Conservation (phyloP, 2,888 invertebrate genomes). For the Callyntrura sp. region DNA sequence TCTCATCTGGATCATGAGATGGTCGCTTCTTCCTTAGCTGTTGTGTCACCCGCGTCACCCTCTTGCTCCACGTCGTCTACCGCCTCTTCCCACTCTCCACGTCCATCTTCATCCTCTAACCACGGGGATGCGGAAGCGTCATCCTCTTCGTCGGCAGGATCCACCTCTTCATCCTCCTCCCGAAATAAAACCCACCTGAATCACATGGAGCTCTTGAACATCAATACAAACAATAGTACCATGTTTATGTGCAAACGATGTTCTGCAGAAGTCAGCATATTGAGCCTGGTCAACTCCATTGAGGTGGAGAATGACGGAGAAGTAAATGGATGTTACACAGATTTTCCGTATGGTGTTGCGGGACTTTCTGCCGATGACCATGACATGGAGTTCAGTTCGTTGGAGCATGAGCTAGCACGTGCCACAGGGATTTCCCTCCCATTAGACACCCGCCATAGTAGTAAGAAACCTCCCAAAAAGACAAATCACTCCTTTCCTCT, state of each 20-base stretch:
- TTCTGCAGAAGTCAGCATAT: slow-evolving; percentile 81
- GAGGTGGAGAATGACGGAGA: slow-evolving; percentile 77
- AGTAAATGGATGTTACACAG: slow-evolving; percentile 66
- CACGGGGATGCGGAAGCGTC: slow-evolving; percentile 57
- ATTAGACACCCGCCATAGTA: slow-evolving; percentile 68
- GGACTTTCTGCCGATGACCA: slow-evolving; percentile 77
- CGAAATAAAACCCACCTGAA: slow-evolving; percentile 63
- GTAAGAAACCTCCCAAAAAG: slow-evolving; percentile 52
- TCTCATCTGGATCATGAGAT: slow-evolving; percentile 34
- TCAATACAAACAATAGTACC: slow-evolving; percentile 12
- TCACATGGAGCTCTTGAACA: slow-evolving; percentile 27
- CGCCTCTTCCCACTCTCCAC: slow-evolving; percentile 37
- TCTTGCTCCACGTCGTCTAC: slow-evolving; percentile 33
- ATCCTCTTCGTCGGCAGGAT: slow-evolving; percentile 59
- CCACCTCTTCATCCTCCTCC: slow-evolving; percentile 56
- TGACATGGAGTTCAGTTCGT: slow-evolving; percentile 80
- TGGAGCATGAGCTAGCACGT: slow-evolving; percentile 81
- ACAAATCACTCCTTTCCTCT: slow-evolving; percentile 72
- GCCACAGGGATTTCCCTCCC: slow-evolving; percentile 80
- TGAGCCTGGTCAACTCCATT: slow-evolving; percentile 83
- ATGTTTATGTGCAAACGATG: slow-evolving; percentile 81
- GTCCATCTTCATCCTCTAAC: slow-evolving; percentile 60
- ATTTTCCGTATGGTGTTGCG: slow-evolving; percentile 70
- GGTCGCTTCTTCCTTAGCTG: slow-evolving; percentile 3
- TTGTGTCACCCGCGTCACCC: slow-evolving; percentile 58